Evolutionary conservation across 2,888 invertebrate genomes (phyloP), one percentile per base, ranked within the genome.

Genomic region (Melanophora roralis): DNA sequence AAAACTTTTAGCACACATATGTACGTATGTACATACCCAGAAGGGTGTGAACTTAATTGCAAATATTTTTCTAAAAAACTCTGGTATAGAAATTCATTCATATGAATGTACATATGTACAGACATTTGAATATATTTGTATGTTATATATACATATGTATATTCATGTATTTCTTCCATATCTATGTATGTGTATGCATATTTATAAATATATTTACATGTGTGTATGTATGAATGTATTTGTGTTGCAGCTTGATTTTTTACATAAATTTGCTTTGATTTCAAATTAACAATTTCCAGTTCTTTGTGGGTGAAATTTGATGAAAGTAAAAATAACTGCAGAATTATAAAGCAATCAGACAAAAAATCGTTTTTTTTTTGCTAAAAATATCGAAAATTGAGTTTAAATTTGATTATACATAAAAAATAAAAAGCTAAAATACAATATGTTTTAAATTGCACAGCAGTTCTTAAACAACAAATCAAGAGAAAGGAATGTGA

Each of bases 201-300:
- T 16, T 4, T 38, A 23, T 65, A 40, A 11, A 14, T 38, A 43
- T 40, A 38, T n/a, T n/a, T 27, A 5, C 27, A 27, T 27, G 27
- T 27, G 27, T n/a, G n/a, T n/a, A n/a, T n/a, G n/a, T n/a, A 3
- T 27, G 27, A 5, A 27, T 27, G 27, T 5, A 27, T 27, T 27
- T 6, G 27, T 6, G 4, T 27, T 27, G 27, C n/a, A n/a, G n/a
- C 21, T 64, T 77, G 76, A 51, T 77, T 77, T 69, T 57, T 77
- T 76, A 51, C 38, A 69, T 69, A 76, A 76, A 76, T 76, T 77
- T 71, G 76, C 76, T 77, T 77, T 77, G 71, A 73, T 72, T 78
- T 62, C 14, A 72, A 72, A 78, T 74, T 74, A 74, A 78, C 51
- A 74, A 23, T 74, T 74, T 71, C 65, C 16, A 71, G 32, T 59